A percentile compares a stretch with the other conserved stretches of the same genome.
Evolutionary conservation across 2,797 vertebrate genomes (phyloP).

Genomic region (Toxotes lorentzi): DNA sequence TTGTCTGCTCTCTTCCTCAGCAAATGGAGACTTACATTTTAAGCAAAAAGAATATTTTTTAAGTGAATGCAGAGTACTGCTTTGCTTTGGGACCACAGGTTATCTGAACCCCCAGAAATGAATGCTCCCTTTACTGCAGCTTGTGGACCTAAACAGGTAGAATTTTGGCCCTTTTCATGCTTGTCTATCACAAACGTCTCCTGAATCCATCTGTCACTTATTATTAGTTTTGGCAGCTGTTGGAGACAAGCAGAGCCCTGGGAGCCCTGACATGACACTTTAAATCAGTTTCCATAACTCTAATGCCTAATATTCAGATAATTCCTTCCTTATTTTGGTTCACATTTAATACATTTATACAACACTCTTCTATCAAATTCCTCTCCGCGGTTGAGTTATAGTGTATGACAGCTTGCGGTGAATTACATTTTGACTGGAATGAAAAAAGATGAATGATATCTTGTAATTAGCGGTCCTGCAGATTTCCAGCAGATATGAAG

Average conservation of each 20-base stretch:
- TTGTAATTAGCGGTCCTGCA: neutral
- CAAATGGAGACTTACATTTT: neutral
- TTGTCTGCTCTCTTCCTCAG: too few species aligned
- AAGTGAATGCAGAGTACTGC: neutral
- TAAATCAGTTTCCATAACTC: neutral
- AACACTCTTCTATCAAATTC: neutral
- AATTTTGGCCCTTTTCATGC: neutral
- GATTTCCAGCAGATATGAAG: slow-evolving; percentile 10
- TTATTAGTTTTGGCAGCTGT: slow-evolving; percentile 21
- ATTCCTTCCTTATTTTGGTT: neutral
- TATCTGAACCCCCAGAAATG: neutral
- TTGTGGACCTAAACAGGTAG: neutral
- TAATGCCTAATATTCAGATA: neutral
- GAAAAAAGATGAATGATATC: slow-evolving; percentile 16
- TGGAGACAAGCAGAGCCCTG: neutral
- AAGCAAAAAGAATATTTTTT: neutral
- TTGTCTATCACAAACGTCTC: slow-evolving; percentile 2
- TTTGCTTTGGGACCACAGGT: neutral
- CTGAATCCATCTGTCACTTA: slow-evolving; percentile 12
- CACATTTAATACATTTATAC: neutral
- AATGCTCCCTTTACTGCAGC: slow-evolving; percentile 11
- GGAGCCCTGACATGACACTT: neutral
- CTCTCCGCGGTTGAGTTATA: neutral
- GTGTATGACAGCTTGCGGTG: neutral
- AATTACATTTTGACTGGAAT: slow-evolving; percentile 4